Evolutionary conservation across 2,888 invertebrate species (phyloP).

Genomic region (Morpho helenor): DNA sequence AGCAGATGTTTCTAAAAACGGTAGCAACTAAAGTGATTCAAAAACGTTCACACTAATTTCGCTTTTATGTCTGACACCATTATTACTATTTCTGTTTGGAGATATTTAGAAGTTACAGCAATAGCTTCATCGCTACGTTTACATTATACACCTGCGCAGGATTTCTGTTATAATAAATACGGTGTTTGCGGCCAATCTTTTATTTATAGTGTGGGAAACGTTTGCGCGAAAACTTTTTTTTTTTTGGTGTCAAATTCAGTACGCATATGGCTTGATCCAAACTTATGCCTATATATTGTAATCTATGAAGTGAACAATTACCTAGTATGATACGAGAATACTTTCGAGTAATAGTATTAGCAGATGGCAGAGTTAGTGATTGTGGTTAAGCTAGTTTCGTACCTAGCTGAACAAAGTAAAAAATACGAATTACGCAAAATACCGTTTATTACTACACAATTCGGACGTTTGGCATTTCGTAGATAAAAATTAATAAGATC

Average conservation of each 20-base stretch:
- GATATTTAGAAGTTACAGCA: background rate
- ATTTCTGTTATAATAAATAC: constrained; percentile 40
- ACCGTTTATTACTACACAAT: no score
- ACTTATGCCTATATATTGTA: background rate
- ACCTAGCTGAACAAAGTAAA: no score
- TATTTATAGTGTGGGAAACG: constrained; percentile 56
- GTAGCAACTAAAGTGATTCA: constrained; percentile 3
- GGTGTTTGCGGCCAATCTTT: constrained; percentile 48
- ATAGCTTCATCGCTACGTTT: constrained; percentile 3
- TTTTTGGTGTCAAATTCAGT: constrained; percentile 32
- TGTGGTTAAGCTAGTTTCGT: no score
- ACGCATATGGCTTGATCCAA: constrained; percentile 15
- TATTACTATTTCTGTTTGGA: constrained; percentile 9
- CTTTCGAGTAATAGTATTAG: no score
- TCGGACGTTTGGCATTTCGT: no score
- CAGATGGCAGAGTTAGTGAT: no score
- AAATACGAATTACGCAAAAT: no score
- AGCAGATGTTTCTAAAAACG: constrained; percentile 23
- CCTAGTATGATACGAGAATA: no score
- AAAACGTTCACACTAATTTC: constrained; percentile 1
- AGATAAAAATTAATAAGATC: no score
- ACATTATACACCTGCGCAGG: constrained; percentile 53
- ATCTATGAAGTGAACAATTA: no score
- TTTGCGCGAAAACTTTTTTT: constrained; percentile 30
- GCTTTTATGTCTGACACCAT: background rate